Base-by-base conservation (phyloP, 2,888 invertebrate genomes). In the Deilephila elpenor region DNA sequence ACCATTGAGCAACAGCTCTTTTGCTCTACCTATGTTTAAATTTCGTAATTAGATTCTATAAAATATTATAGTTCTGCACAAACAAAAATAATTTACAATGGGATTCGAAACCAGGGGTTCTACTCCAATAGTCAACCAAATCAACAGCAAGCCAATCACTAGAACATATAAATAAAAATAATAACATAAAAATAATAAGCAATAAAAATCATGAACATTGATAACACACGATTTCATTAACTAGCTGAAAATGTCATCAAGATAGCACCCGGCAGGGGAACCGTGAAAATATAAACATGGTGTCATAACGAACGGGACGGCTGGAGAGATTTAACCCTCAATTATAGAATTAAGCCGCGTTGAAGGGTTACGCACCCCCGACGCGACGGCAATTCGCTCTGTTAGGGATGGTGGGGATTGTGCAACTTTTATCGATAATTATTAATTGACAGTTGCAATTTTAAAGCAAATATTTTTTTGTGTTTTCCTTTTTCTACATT, bases 311-410 rank as follows among this genome's bases (percentile, higher is more conserved):
- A 92, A 90, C 88, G 86, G 84, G 83, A 81, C 84, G 92, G 88
- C 91, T 90, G 83, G 82, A 83, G 84, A 88, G 93, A 91, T 91
- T 93, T 93, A 93, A 92, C 93, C 93, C 93, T 93, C 94, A 94
- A 94, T 94, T 93, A 94, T 93, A 88, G 91, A 91, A 93, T 94
- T 93, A 94, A 92, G 90, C 89, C 82, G 84, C 84, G 88, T 78
- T 90, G 91, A 93, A 93, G 93, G 93, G 93, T 93, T 93, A 85
- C 78, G 84, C 78, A 79, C 86, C 91, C 90, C 89, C 85, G 87
- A 81, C 79, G 87, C 79, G 87, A 84, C 80, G 85, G 79, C 85
- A 83, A 89, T 88, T 86, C 84, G 86, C 78, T 78, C 74, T 72
- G 73, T 77, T 82, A 86, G 84, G 76, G 86, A 73, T 79, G 85